These are phyloP conservation scores for Pyxicephalus adspersus DNA, from an alignment of 2,113 vertebrate species.

Conservation along the genomic window DNA sequence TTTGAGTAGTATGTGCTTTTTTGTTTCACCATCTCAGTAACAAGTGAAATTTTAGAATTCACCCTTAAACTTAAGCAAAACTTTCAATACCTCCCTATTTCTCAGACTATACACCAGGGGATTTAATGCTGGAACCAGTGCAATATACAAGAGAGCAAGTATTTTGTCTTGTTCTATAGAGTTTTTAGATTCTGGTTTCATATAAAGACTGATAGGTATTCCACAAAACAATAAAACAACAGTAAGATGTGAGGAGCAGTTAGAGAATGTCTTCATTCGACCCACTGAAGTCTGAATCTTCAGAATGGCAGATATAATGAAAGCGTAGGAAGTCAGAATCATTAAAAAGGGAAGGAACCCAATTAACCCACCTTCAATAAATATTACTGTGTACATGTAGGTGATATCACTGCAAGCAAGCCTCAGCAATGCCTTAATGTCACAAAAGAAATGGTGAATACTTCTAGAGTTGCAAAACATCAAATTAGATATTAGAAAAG, in stretches of 20 bases:
- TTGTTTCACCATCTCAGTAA: no score
- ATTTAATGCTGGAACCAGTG: constrained; percentile 60
- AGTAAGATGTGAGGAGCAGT: constrained; percentile 61
- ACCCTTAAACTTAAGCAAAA: no score
- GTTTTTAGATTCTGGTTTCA: constrained; percentile 54
- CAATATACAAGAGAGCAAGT: constrained; percentile 56
- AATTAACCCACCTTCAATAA: constrained; percentile 47
- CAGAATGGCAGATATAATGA: constrained; percentile 50
- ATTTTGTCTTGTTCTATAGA: constrained; percentile 55
- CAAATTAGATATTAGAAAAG: neutral
- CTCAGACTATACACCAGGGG: constrained; percentile 61
- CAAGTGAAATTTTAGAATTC: no score
- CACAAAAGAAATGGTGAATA: constrained; percentile 61
- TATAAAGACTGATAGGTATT: constrained; percentile 53
- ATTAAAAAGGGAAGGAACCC: constrained; percentile 45
- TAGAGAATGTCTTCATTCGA: constrained; percentile 55
- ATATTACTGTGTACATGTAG: constrained; percentile 42
- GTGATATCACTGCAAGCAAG: constrained; percentile 57
- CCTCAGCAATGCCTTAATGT: constrained; percentile 58
- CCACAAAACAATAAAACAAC: constrained; percentile 61
- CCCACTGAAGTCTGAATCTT: constrained; percentile 52
- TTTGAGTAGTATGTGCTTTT: no score
- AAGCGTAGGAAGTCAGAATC: constrained; percentile 55
- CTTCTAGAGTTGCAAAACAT: constrained; percentile 46
- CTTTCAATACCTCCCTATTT: constrained; percentile 44